Conservation (phyloP, 2,113 vertebrate species). For the Gymnogyps californianus region DNA sequence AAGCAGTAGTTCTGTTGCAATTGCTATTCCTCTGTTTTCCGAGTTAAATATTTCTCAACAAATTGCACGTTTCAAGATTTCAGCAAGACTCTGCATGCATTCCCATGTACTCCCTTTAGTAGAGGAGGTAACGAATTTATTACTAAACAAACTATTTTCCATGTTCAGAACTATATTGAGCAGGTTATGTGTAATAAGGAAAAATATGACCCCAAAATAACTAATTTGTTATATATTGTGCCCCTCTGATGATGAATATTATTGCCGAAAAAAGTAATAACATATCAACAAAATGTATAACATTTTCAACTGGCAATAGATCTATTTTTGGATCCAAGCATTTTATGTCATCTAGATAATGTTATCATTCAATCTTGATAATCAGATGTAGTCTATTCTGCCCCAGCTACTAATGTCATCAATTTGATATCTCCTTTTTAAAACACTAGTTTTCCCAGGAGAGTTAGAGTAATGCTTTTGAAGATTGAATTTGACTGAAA, state of each 20-base stretch:
- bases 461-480: background rate
- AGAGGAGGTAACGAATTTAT: background rate
- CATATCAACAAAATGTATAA: background rate
- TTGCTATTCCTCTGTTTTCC: background rate
- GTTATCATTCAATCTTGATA: slow-evolving; percentile 10
- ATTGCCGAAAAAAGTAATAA: background rate
- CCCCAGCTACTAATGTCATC: background rate
- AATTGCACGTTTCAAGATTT: background rate
- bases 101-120: background rate
- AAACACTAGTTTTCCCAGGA: background rate
- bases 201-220: background rate
- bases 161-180: background rate
- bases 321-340: background rate
- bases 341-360: background rate
- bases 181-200: background rate
- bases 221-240: background rate
- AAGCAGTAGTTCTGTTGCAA: background rate
- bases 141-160: background rate
- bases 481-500: background rate
- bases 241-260: background rate
- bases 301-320: background rate
- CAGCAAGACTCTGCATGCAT: background rate
- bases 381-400: slow-evolving; percentile 15
- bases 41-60: background rate
- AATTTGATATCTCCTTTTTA: background rate